A percentile compares a stretch with the other conserved stretches of the same genome.
Conservation (phyloP, 1,140 invertebrate genomes). For the Drosophila sp. region DNA sequence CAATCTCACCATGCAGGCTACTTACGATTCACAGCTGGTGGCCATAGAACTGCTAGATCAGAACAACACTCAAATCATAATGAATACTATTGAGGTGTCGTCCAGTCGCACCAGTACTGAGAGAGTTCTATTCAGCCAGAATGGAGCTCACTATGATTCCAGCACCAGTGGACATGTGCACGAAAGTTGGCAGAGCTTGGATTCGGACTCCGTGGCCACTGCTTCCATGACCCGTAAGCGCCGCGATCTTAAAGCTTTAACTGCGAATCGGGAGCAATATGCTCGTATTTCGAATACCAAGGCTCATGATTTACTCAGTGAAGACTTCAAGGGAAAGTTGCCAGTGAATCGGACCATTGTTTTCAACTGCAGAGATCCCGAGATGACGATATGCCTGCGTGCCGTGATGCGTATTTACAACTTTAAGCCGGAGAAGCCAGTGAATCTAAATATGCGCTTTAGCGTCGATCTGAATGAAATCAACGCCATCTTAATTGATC, state of each 20-base stretch:
- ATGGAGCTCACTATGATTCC: slow-evolving; percentile 56
- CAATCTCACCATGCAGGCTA: slow-evolving; percentile 72
- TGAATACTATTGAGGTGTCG: slow-evolving; percentile 61
- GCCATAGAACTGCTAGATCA: slow-evolving; percentile 64
- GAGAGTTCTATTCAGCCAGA: slow-evolving; percentile 48
- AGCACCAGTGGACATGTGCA: slow-evolving; percentile 62
- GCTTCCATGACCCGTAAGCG: slow-evolving; percentile 66
- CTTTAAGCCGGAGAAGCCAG: slow-evolving; percentile 70
- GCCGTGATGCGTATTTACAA: slow-evolving; percentile 74
- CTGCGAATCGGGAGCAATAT: slow-evolving; percentile 78
- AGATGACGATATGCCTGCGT: slow-evolving; percentile 70
- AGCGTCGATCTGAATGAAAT: slow-evolving; percentile 76
- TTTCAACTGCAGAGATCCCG: slow-evolving; percentile 77
- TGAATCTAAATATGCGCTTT: slow-evolving; percentile 73
- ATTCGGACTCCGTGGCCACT: slow-evolving; percentile 54
- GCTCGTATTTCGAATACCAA: slow-evolving; percentile 70
- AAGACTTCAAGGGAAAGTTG: slow-evolving; percentile 73
- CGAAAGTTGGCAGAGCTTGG: slow-evolving; percentile 38
- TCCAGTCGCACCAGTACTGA: slow-evolving; percentile 12
- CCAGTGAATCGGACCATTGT: slow-evolving; percentile 83
- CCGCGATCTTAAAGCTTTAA: slow-evolving; percentile 59
- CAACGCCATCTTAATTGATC: slow-evolving; percentile 77
- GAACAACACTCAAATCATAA: slow-evolving; percentile 71
- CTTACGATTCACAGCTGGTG: slow-evolving; percentile 71
- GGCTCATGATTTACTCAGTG: slow-evolving; percentile 72